phyloP scores from a whole-genome alignment of 35 echinoderm and acorn worm genomes.

The Strongylocentrotus purpuratus region DNA sequence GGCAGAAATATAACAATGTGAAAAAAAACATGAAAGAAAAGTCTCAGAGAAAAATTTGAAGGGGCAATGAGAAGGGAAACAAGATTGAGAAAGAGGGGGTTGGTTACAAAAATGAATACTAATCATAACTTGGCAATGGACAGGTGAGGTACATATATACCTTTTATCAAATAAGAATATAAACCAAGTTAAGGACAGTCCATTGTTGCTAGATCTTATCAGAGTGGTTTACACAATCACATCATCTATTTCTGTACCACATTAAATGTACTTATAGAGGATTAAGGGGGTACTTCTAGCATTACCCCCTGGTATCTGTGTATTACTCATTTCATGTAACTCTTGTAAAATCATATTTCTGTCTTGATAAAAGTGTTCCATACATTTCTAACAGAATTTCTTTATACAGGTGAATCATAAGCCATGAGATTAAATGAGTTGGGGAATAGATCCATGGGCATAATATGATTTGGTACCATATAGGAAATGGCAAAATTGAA shows the following conservation, averaged over 20 bases:
- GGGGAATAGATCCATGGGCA: neutral
- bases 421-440: neutral
- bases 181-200: neutral
- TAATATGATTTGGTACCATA: neutral
- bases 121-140: neutral
- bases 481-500: neutral
- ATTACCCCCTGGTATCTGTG: too few species aligned
- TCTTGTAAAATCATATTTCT: neutral
- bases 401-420: neutral
- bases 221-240: neutral
- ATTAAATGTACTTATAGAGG: neutral
- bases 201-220: neutral
- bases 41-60: neutral
- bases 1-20: neutral
- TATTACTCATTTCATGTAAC: too few species aligned
- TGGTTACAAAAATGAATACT: neutral
- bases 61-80: neutral
- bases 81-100: neutral
- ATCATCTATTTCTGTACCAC: neutral
- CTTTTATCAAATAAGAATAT: neutral
- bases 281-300: neutral
- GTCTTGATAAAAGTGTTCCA: neutral
- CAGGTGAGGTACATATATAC: neutral
- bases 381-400: neutral
- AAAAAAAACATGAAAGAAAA: too few species aligned